Percentiles rank a stretch among this genome's conserved stretches.
phyloP scores from a whole-genome alignment of 2,797 vertebrate genomes.

The Sciaenops ocellatus region DNA sequence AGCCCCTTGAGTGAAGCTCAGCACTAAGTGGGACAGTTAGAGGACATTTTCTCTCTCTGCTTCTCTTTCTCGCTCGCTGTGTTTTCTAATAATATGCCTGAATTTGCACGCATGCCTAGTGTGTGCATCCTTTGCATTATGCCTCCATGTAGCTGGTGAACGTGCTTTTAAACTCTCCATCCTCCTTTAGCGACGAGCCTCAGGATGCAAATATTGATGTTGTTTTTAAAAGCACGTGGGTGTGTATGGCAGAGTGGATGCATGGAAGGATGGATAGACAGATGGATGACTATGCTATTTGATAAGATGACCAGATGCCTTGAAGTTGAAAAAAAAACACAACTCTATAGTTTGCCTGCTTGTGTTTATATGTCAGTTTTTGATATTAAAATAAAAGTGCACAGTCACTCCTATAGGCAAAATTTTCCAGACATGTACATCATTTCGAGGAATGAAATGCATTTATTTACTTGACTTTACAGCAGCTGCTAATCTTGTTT shows the following conservation, averaged over 20 bases:
- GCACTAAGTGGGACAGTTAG: conserved; percentile 79
- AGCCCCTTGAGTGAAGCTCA: conserved; percentile 73
- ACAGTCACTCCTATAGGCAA: neutral
- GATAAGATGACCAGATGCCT: neutral
- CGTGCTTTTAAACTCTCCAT: conserved; percentile 23
- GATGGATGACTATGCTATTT: neutral
- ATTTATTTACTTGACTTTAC: neutral
- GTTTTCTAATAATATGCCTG: conserved; percentile 15
- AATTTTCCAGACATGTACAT: neutral
- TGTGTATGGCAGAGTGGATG: neutral
- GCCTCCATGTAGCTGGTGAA: conserved; percentile 17
- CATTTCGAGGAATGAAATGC: neutral
- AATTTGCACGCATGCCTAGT: neutral
- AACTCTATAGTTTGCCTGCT: neutral
- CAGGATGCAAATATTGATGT: conserved; percentile 40
- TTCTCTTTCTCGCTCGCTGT: conserved; percentile 30
- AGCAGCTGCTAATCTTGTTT: neutral
- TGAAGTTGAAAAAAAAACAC: no score
- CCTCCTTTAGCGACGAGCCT: neutral
- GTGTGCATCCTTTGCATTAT: neutral
- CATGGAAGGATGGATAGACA: neutral
- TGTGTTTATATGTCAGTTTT: neutral
- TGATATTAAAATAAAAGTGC: neutral
- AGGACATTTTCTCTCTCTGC: conserved; percentile 71
- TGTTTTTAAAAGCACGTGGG: neutral